Evolutionary conservation across 2,888 invertebrate genomes (phyloP), one percentile per base, ranked within the genome.

Genomic region (Spilarctia lutea): DNA sequence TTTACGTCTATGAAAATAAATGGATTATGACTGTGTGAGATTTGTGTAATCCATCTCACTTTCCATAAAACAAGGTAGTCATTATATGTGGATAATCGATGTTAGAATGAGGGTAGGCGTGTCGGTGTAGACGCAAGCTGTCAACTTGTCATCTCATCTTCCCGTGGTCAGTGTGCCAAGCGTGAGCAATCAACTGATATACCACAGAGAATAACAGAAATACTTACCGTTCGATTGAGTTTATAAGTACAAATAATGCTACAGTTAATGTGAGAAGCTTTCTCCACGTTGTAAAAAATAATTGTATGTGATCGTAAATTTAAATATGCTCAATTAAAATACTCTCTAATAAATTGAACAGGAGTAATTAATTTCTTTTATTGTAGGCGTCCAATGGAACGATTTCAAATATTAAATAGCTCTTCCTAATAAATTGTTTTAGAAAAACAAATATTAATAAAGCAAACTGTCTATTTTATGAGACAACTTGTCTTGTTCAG

Each of bases 131-230:
- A 86, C 86, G 81, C 76, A 81, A 82, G 86, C 86, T 86, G 90
- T 90, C 92, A 89, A 85, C 87, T 88, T 85, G 89, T 90, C 89
- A 87, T 87, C 81, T 87, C 83, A 84, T 86, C 81, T 85, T 85
- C 87, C 81, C 79, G 78, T 90, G 92, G 92, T 92, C 90, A 93
- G 92, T 92, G 84, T 91, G 93, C 88, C 91, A 88, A 86, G 87
- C 91, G 90, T 91, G 90, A 89, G 91, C 87, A 88, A 89, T 90
- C 89, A 87, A 84, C 85, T 80, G 83, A 84, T 85, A 86, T 85
- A 85, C 80, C 85, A 85, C 83, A 80, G 79, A 52, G 83, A 87
- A 85, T 87, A 85, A 87, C 84, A 83, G 84, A 85, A 79, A 85
- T 82, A 83, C 79, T 81, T 85, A 87, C 89, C 87, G 87, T 87